phyloP scores from a whole-genome alignment of 1,140 invertebrate genomes.

The Bombus breviceps region DNA sequence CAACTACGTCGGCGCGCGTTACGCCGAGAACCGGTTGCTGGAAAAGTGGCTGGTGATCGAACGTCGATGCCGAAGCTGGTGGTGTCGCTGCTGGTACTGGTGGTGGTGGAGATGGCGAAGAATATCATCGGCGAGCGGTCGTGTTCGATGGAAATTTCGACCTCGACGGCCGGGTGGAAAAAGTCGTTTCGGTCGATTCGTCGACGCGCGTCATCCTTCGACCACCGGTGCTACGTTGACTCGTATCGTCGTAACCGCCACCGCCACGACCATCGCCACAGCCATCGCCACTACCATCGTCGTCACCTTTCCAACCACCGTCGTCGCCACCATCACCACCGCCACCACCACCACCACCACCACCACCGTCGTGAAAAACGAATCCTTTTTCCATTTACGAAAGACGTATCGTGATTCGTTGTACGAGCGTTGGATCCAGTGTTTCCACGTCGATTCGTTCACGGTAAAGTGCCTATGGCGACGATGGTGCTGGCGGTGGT shows the following conservation, averaged over 20 bases:
- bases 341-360: not conserved
- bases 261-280: not conserved
- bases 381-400: not conserved
- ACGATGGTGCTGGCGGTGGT: conserved; percentile 59
- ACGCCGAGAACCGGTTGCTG: conserved; percentile 49
- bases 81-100: conserved; percentile 55
- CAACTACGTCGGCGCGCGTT: not conserved
- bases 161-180: not conserved
- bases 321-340: not conserved
- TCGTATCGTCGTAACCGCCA: not conserved
- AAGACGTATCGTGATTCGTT: not conserved
- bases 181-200: not conserved
- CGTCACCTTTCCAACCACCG: not conserved
- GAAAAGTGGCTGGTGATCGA: conserved; percentile 55
- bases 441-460: conserved; percentile 8
- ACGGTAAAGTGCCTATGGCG: conserved; percentile 31
- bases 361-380: conserved; percentile 9
- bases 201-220: not conserved
- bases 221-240: too few species aligned
- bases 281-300: not conserved
- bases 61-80: conserved; percentile 56
- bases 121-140: conserved; percentile 11
- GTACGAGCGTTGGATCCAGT: not conserved
- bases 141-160: conserved; percentile 32
- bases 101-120: conserved; percentile 53